These are phyloP conservation scores for Scalopus aquaticus DNA, from an alignment of 2,113 vertebrate species.

Conservation along the genomic window DNA sequence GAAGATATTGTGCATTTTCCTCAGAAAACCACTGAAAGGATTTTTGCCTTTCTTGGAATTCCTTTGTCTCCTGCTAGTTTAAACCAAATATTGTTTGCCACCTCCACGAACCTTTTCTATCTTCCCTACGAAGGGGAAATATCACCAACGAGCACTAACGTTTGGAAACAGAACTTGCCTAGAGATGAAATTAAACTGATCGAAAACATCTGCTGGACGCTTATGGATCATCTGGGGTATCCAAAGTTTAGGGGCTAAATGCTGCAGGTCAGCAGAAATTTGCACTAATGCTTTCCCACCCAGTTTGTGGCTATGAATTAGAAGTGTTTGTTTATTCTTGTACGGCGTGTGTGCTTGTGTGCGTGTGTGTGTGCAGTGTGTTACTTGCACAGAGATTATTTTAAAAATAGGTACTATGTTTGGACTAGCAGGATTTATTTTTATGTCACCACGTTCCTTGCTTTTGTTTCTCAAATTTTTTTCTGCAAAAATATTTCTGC, in stretches of 20 bases:
- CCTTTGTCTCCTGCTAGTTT: slow-evolving; percentile 94
- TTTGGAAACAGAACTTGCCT: slow-evolving; percentile 93
- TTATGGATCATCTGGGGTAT: slow-evolving; percentile 95
- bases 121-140: slow-evolving; percentile 96
- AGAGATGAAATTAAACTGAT: slow-evolving; percentile 89
- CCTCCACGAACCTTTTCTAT: slow-evolving; percentile 95
- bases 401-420: slow-evolving; percentile 79
- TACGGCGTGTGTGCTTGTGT: slow-evolving; percentile 70
- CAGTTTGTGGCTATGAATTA: slow-evolving; percentile 81
- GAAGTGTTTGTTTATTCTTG: slow-evolving; percentile 88
- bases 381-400: slow-evolving; percentile 82
- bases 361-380: slow-evolving; percentile 62
- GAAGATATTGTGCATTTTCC: slow-evolving; percentile 95
- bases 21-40: slow-evolving; percentile 90
- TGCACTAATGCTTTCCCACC: slow-evolving; percentile 88
- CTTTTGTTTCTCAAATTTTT: slow-evolving; percentile 73
- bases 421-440: slow-evolving; percentile 74
- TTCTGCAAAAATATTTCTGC: slow-evolving; percentile 45
- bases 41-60: slow-evolving; percentile 94
- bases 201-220: slow-evolving; percentile 91
- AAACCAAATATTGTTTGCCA: slow-evolving; percentile 97
- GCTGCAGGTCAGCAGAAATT: slow-evolving; percentile 92
- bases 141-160: slow-evolving; percentile 89
- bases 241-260: slow-evolving; percentile 88
- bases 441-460: slow-evolving; percentile 66